Conservation (phyloP, 2,113 vertebrate species). For the Grantiella picta region DNA sequence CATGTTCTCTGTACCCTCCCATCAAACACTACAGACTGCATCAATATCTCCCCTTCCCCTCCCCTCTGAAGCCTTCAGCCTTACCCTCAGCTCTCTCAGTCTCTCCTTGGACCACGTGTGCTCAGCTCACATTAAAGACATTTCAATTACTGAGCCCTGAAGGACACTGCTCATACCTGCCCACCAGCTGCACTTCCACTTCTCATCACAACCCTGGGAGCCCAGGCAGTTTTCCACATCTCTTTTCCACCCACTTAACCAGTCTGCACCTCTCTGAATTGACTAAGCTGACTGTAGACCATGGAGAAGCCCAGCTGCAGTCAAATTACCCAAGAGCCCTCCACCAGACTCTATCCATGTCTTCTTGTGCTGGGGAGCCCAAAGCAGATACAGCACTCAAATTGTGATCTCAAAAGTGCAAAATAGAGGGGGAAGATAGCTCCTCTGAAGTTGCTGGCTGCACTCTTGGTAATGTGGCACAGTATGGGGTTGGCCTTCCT, state of each 20-base stretch:
- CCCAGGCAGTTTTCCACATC: background rate
- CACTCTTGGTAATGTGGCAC: background rate
- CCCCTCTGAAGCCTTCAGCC: background rate
- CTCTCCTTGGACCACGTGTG: fast-evolving
- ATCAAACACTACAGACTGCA: background rate
- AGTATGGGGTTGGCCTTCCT: background rate
- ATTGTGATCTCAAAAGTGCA: background rate
- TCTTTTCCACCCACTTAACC: background rate
- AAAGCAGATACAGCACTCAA: background rate
- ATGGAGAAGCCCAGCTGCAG: fast-evolving
- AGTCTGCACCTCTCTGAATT: background rate
- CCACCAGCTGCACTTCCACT: background rate
- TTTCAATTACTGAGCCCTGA: background rate
- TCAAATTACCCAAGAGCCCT: background rate
- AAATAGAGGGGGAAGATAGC: background rate
- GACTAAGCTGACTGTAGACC: background rate
- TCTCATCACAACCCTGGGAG: background rate
- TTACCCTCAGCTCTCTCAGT: background rate
- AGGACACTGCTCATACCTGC: background rate
- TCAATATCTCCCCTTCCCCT: background rate
- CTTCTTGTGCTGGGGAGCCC: background rate
- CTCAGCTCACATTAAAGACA: background rate
- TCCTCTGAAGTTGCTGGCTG: background rate
- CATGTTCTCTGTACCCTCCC: background rate
- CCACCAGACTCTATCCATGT: background rate